phyloP scores from a whole-genome alignment of 1,140 invertebrate genomes.

The Lithobius niger region DNA sequence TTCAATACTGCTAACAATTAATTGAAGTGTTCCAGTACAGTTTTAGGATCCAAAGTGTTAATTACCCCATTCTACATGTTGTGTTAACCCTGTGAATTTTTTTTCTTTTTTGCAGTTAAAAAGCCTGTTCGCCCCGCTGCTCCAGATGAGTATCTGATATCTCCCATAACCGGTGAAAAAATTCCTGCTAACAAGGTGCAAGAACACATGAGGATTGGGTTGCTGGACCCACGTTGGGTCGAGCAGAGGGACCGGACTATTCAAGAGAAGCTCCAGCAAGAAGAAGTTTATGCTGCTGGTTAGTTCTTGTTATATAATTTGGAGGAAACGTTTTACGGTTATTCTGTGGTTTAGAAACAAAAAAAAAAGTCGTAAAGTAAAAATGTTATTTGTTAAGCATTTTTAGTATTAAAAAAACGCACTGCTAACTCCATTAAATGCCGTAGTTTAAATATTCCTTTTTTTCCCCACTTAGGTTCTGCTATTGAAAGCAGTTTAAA shows the following conservation, averaged over 20 bases:
- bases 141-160: conserved; percentile 85
- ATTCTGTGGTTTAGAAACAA: too few species aligned
- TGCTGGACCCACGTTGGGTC: conserved; percentile 95
- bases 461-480: conserved; percentile 38
- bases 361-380: too few species aligned
- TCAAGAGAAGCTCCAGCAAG: conserved; percentile 66
- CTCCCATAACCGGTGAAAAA: conserved; percentile 93
- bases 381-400: too few species aligned
- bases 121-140: conserved; percentile 42
- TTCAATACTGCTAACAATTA: too few species aligned
- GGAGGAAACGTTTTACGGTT: too few species aligned
- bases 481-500: conserved; percentile 93
- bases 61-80: too few species aligned
- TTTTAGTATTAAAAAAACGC: too few species aligned
- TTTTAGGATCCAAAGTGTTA: too few species aligned
- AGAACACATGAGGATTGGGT: conserved; percentile 93
- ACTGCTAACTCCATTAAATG: too few species aligned
- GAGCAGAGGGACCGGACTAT: conserved; percentile 85
- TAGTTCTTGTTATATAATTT: conserved; percentile 15
- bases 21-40: conserved; percentile 6
- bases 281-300: conserved; percentile 70
- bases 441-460: background rate
- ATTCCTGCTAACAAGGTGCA: conserved; percentile 94
- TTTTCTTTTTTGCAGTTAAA: conserved; percentile 27
- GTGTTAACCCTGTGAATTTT: conserved; percentile 1